phyloP scores from a whole-genome alignment of 1,140 invertebrate genomes.

The Marisa cornuarietis region DNA sequence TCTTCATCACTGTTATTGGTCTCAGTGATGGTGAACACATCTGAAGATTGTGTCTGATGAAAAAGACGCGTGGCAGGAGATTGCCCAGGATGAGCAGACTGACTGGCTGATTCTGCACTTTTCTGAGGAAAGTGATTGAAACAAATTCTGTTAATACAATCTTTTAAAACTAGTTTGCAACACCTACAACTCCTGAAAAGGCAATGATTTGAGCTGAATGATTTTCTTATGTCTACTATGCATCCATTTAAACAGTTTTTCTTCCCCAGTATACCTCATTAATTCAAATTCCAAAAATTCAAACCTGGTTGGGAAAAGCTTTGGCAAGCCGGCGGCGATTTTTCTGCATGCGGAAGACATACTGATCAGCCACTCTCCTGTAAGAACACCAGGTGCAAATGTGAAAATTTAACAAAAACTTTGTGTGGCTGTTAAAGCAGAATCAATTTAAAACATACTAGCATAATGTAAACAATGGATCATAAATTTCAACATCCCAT shows the following conservation, averaged over 20 bases:
- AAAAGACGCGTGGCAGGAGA: background rate
- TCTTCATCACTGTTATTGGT: background rate
- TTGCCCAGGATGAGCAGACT: background rate
- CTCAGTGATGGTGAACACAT: background rate
- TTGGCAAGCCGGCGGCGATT: slow-evolving; percentile 9
- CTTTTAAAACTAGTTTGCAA: background rate
- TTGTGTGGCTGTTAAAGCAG: too few species aligned
- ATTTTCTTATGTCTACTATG: background rate
- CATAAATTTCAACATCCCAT: too few species aligned
- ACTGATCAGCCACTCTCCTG: slow-evolving; percentile 18
- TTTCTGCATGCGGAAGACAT: slow-evolving; percentile 13
- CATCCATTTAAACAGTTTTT: background rate
- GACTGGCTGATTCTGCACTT: background rate
- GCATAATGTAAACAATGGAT: too few species aligned
- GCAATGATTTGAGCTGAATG: background rate
- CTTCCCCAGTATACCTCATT: background rate
- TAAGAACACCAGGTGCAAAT: background rate
- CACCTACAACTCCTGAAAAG: background rate
- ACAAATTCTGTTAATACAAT: background rate
- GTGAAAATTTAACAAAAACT: background rate
- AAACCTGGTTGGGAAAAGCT: slow-evolving; percentile 9
- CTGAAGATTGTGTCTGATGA: background rate
- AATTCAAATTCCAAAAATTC: background rate
- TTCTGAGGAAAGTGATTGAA: background rate
- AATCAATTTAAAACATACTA: too few species aligned